Evolutionary conservation across 1,140 invertebrate genomes (phyloP).

Genomic region (Bradynema listronoti): DNA sequence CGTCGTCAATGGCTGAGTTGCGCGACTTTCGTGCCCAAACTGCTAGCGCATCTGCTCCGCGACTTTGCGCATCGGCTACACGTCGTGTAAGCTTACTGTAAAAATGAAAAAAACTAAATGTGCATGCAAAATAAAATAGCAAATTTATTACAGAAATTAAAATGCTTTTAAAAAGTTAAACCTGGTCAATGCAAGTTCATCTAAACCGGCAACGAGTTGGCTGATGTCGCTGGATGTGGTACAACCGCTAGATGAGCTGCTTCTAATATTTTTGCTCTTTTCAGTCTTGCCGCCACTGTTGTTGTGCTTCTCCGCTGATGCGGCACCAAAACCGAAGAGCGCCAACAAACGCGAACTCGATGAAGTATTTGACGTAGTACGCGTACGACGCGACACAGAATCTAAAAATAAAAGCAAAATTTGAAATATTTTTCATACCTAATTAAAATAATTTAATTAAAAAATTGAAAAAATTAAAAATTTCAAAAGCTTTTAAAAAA

Average conservation of each 20-base stretch:
- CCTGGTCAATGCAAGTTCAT: not conserved
- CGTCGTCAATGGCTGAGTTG: conserved; percentile 43
- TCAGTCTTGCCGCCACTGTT: no score
- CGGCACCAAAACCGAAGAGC: conserved; percentile 5
- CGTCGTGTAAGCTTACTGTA: conserved; percentile 33
- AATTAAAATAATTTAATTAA: not conserved
- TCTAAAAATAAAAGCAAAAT: not conserved
- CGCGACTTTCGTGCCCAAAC: conserved; percentile 32
- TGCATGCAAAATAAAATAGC: not conserved
- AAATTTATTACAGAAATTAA: not conserved
- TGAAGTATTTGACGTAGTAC: not conserved
- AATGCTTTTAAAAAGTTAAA: not conserved
- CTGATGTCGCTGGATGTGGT: not conserved
- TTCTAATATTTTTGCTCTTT: no score
- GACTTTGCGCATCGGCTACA: conserved; percentile 28
- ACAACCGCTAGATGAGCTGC: no score
- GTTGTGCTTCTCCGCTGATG: not conserved
- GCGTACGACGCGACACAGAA: not conserved
- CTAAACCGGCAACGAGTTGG: conserved; percentile 4
- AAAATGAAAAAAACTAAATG: not conserved
- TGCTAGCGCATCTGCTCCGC: conserved; percentile 33
- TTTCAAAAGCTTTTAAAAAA: not conserved
- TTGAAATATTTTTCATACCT: not conserved
- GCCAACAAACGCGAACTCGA: no score
- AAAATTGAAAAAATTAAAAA: not conserved